Conservation (phyloP, 1,140 invertebrate genomes). For the Drosophila subpulchrella region DNA sequence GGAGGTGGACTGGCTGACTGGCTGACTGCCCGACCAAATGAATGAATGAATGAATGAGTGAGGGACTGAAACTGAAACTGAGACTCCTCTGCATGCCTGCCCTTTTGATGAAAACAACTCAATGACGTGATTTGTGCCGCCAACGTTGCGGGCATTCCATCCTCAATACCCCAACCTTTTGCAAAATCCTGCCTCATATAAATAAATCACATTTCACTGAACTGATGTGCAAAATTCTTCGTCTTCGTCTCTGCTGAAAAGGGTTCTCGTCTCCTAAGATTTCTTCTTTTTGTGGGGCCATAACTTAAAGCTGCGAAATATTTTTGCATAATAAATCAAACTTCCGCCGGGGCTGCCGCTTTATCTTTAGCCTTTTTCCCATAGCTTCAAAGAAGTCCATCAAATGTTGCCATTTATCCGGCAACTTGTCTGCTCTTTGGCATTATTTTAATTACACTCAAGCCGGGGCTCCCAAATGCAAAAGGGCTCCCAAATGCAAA, state of each 20-base stretch:
- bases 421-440: constrained; percentile 63
- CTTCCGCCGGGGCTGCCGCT: constrained; percentile 45
- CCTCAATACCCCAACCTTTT: constrained; percentile 3
- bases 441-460: constrained; percentile 75
- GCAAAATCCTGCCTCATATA: constrained; percentile 59
- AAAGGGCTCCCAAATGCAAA: constrained; percentile 19
- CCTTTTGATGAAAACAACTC: constrained; percentile 83
- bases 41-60: constrained; percentile 63
- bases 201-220: constrained; percentile 73
- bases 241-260: constrained; percentile 3
- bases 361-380: constrained; percentile 16
- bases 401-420: constrained; percentile 56
- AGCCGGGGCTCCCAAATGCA: constrained; percentile 36
- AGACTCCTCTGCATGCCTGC: constrained; percentile 56
- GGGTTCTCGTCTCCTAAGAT: constrained; percentile 40
- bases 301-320: constrained; percentile 64
- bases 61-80: constrained; percentile 13
- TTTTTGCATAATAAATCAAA: constrained; percentile 80
- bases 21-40: background rate
- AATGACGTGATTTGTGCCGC: constrained; percentile 79
- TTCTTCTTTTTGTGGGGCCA: constrained; percentile 27
- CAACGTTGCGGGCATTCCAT: constrained; percentile 46
- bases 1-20: background rate
- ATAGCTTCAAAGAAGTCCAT: constrained; percentile 43
- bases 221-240: constrained; percentile 75